Evolutionary conservation across 2,113 vertebrate genomes (phyloP).

Genomic region (Strix uralensis): DNA sequence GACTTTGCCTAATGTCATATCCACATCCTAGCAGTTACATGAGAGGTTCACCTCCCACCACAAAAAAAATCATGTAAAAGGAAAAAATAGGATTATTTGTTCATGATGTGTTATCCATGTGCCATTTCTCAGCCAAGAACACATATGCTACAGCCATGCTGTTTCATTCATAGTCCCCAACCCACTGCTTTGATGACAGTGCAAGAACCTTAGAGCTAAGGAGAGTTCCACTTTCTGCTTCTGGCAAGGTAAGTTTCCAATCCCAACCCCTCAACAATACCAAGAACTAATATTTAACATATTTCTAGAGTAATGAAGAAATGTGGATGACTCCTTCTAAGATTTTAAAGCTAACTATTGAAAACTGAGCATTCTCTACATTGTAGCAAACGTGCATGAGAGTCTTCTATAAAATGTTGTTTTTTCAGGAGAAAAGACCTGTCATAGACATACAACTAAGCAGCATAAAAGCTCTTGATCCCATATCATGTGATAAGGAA

Average conservation of each 20-base stretch:
- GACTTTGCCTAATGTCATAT: background rate
- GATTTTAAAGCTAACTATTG: background rate
- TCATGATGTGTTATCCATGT: background rate
- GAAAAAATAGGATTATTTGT: background rate
- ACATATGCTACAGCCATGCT: background rate
- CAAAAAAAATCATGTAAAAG: background rate
- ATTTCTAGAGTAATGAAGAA: background rate
- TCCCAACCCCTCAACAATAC: background rate
- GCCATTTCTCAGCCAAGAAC: background rate
- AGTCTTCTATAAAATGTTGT: background rate
- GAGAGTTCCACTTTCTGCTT: background rate
- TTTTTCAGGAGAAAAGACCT: background rate
- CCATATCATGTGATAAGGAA: background rate
- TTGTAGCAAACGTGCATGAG: background rate
- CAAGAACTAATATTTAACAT: background rate
- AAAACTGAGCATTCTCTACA: background rate
- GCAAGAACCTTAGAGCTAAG: background rate
- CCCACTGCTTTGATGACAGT: background rate
- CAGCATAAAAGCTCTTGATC: background rate
- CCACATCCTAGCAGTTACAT: background rate
- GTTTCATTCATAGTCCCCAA: background rate
- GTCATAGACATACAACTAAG: background rate
- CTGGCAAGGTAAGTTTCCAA: background rate
- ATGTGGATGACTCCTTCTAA: background rate
- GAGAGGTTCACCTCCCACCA: background rate